These are phyloP conservation scores for Seira musarum DNA, from an alignment of 2,888 invertebrate genomes.

Conservation along the genomic window DNA sequence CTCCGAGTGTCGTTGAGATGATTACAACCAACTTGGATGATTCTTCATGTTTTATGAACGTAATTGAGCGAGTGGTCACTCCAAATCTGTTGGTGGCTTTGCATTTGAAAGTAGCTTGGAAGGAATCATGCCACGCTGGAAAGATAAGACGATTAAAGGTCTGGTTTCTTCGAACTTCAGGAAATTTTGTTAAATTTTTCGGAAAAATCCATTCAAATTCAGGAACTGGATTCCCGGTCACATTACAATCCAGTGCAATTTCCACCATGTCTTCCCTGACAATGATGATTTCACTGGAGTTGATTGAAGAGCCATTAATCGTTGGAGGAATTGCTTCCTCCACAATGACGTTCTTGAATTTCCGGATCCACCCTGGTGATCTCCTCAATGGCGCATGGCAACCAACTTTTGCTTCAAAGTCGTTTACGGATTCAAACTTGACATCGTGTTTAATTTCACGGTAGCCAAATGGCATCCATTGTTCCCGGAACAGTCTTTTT, in stretches of 20 bases:
- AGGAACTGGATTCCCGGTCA: constrained; percentile 52
- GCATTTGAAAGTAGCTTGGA: constrained; percentile 47
- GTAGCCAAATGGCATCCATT: constrained; percentile 32
- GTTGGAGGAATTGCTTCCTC: constrained; percentile 29
- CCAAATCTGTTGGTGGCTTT: constrained; percentile 32
- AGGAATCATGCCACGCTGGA: constrained; percentile 21
- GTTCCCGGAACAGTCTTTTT: constrained; percentile 15
- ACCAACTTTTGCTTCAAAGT: constrained; percentile 10
- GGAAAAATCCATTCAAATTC: constrained; percentile 43
- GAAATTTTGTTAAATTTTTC: not conserved
- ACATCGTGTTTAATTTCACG: constrained; percentile 30
- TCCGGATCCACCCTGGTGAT: constrained; percentile 19
- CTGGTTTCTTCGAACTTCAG: not conserved
- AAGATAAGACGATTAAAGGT: constrained; percentile 5
- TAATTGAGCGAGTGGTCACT: not conserved
- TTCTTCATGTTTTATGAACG: constrained; percentile 18
- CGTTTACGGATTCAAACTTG: not conserved
- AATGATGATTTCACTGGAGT: not conserved
- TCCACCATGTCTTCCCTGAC: not conserved
- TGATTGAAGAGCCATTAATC: constrained; percentile 24
- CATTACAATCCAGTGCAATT: constrained; percentile 28
- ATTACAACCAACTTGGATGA: not conserved
- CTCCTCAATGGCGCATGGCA: constrained; percentile 50
- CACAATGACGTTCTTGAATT: constrained; percentile 22
- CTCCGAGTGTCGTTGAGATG: constrained; percentile 12